These are phyloP conservation scores for Nycticebus coucang DNA, from an alignment of 2,113 vertebrate species.

Conservation along the genomic window DNA sequence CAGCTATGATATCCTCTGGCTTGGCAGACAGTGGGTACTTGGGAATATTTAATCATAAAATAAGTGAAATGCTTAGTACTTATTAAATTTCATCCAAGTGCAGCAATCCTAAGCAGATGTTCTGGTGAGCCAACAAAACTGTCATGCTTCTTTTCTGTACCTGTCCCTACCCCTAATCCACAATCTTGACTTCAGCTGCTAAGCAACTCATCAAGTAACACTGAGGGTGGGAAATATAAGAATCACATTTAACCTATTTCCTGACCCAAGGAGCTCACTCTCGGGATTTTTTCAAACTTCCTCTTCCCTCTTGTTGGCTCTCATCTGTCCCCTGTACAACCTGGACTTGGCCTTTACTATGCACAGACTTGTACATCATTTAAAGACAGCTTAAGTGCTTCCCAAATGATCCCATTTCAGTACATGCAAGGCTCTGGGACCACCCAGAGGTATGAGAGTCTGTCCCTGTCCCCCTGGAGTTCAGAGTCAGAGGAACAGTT, in stretches of 20 bases:
- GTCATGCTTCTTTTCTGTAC: neutral
- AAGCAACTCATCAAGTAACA: neutral
- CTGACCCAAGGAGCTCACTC: neutral
- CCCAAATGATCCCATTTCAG: neutral
- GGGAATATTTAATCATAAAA: neutral
- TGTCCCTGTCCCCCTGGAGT: neutral
- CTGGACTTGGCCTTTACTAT: neutral
- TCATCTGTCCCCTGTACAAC: neutral
- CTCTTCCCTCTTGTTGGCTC: no score
- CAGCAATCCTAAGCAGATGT: neutral
- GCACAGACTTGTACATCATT: neutral
- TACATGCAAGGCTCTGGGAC: neutral
- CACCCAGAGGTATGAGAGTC: neutral
- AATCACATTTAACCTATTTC: neutral
- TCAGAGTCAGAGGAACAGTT: neutral
- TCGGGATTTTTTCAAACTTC: neutral
- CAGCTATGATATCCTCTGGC: neutral
- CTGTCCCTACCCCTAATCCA: neutral
- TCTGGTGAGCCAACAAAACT: neutral
- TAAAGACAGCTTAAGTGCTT: neutral
- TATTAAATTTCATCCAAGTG: neutral
- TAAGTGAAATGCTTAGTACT: neutral
- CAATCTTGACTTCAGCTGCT: neutral
- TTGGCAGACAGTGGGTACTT: neutral
- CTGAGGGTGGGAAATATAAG: neutral